Evolutionary conservation across 2,888 invertebrate genomes (phyloP).

Genomic region (Parthenolecanium corni): DNA sequence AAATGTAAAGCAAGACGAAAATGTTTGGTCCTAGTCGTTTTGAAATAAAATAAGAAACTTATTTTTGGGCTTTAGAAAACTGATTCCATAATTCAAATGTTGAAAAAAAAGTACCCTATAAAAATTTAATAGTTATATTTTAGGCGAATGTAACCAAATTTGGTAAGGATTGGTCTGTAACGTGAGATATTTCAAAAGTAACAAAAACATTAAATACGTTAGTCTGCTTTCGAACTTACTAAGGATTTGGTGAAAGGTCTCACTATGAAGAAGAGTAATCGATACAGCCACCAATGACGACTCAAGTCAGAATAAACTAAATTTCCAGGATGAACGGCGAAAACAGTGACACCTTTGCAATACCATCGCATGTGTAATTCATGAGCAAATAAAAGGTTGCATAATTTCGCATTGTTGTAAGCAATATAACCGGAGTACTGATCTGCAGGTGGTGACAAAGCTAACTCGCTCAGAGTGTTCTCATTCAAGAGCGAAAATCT

Average conservation of each 20-base stretch:
- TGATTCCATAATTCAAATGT: no score
- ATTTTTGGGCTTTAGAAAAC: no score
- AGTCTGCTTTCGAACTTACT: no score
- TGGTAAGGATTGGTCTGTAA: background rate
- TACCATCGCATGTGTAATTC: constrained; percentile 63
- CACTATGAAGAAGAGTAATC: constrained; percentile 63
- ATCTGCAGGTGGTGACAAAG: constrained; percentile 53
- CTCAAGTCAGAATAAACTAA: constrained; percentile 68
- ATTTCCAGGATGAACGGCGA: constrained; percentile 82
- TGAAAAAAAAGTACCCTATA: no score
- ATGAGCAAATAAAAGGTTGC: constrained; percentile 70
- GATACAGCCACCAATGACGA: constrained; percentile 75
- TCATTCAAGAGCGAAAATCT: constrained; percentile 28
- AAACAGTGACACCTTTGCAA: constrained; percentile 55
- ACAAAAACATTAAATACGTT: background rate
- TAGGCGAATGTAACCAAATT: background rate
- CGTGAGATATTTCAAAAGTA: background rate
- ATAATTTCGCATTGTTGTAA: constrained; percentile 83
- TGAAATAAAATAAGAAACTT: no score
- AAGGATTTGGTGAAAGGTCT: constrained; percentile 89
- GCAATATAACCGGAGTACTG: constrained; percentile 71
- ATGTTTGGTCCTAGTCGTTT: no score
- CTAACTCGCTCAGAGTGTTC: constrained; percentile 38
- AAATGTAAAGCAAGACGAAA: no score
- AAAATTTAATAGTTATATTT: no score